Conservation (phyloP, 2,113 vertebrate species). For the Oophaga pumilio region DNA sequence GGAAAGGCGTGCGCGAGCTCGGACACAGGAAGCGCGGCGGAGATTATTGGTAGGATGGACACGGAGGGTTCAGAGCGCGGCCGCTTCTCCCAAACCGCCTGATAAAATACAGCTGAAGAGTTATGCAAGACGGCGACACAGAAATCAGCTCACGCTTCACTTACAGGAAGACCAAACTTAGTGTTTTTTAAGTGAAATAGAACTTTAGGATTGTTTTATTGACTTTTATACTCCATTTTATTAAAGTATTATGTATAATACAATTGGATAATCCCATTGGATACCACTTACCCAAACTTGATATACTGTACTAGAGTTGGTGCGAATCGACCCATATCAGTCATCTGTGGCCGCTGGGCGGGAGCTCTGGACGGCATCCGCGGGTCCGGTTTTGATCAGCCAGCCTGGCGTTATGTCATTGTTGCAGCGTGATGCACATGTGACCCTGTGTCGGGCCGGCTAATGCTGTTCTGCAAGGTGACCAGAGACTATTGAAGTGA, state of each 20-base stretch:
- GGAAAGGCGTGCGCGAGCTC: neutral
- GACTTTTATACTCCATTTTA: neutral
- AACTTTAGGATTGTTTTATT: neutral
- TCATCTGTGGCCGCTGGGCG: no score
- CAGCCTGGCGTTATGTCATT: no score
- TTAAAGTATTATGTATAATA: neutral
- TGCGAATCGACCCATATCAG: no score
- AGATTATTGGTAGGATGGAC: neutral
- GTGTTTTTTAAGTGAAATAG: neutral
- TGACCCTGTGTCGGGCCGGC: no score
- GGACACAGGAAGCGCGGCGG: neutral
- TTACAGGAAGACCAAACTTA: neutral
- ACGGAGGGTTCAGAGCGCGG: no score
- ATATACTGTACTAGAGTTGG: no score
- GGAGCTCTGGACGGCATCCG: no score
- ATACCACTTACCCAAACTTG: no score
- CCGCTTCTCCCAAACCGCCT: neutral
- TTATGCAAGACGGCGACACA: constrained; percentile 26
- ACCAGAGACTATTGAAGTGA: no score
- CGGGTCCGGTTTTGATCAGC: no score
- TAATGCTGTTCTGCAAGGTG: no score
- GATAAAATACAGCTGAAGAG: constrained; percentile 15
- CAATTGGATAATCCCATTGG: neutral
- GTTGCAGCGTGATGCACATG: no score
- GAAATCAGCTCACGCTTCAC: neutral